Evolutionary conservation across 2,113 vertebrate genomes (phyloP), one percentile per base, ranked within the genome.

Genomic region (Nothocercus nigrocapillus): DNA sequence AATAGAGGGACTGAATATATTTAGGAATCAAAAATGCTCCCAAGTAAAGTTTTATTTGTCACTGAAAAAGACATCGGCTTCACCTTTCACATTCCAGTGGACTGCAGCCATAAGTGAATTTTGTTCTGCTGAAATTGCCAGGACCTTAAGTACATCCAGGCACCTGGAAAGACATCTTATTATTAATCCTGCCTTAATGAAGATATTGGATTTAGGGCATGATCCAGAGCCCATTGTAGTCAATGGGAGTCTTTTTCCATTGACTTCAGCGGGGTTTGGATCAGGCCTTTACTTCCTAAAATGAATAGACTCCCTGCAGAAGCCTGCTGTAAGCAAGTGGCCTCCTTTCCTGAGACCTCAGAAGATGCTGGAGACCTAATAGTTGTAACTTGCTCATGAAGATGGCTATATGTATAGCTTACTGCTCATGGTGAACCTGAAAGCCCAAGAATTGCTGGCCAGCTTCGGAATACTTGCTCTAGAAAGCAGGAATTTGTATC

Each of bases 191-290:
- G 68, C 69, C 47, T 67, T 90, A 86, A 82, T 64, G 95, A 96
- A 94, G 95, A 94, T 19, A 79, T 24, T 75, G 68, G 85, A 90
- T 4, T 75, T 93, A 94, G 86, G 95, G 85, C 90, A 94, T 97
- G 95, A 97, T 93, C 95, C 95, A 97, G 95, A 97, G 92, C 95
- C 94, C 92, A 92, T 82, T 96, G 95, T 93, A 96, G 94, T 96
- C 96, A 96, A 95, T 95, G 95, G 95, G 83, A 97, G 88, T 61
- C 36, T 95, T 97, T 97, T 97, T 94, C 95, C 85, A 94, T 96
- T 96, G 94, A 95, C 95, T 97, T 95, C 88, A 94, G 93, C 4
- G 88, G 94, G 94, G 95, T 97, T 97, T 95, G 94, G 90, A 96
- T 95, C 80, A 96, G 51, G 95, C 66, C 92, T 97, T 95, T 97